These are phyloP conservation scores for Gallinago jamesoni DNA, from an alignment of 2,113 vertebrate genomes.

Conservation along the genomic window DNA sequence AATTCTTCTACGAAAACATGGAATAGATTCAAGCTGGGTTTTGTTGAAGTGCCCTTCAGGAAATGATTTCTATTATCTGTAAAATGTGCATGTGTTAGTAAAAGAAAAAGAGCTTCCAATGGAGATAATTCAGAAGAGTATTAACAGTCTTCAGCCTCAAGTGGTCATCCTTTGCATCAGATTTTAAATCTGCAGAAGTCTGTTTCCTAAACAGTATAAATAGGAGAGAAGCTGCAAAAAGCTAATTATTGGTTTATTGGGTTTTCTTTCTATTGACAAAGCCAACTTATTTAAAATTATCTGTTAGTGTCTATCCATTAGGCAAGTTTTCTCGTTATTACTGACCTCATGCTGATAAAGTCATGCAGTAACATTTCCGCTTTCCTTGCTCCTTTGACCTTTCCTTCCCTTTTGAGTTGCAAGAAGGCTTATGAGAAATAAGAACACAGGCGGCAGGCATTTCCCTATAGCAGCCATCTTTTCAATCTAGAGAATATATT, in stretches of 20 bases:
- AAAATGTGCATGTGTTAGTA: not conserved
- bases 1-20: not conserved
- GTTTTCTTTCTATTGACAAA: not conserved
- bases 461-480: not conserved
- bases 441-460: not conserved
- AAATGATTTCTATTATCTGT: not conserved
- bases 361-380: not conserved
- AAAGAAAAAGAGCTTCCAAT: not conserved
- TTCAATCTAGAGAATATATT: not conserved
- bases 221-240: not conserved
- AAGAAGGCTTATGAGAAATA: not conserved
- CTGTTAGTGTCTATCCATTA: not conserved
- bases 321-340: not conserved
- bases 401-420: not conserved
- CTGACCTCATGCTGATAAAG: not conserved
- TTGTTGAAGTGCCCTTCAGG: not conserved
- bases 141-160: not conserved
- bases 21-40: not conserved
- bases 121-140: not conserved
- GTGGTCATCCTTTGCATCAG: not conserved
- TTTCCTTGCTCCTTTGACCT: not conserved
- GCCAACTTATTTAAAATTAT: not conserved
- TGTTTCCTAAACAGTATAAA: not conserved
- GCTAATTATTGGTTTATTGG: not conserved
- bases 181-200: not conserved